These are phyloP conservation scores for Acromyrmex echinatior DNA, from an alignment of 1,140 invertebrate genomes.

Conservation along the genomic window DNA sequence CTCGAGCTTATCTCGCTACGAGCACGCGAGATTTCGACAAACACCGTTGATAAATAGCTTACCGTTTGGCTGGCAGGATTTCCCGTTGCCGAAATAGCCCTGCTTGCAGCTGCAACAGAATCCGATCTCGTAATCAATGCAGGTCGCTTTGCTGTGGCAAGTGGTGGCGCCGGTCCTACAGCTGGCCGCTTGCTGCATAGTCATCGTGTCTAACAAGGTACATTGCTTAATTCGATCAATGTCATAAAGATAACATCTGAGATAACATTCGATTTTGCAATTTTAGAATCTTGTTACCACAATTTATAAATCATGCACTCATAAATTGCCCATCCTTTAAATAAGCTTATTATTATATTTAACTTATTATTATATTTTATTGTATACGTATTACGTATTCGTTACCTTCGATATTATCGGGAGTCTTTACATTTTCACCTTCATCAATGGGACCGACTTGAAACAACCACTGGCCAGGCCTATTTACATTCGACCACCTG, in stretches of 20 bases:
- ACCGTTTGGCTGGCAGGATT: constrained; percentile 94
- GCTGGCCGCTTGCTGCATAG: constrained; percentile 80
- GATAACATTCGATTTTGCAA: not conserved
- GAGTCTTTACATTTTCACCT: constrained; percentile 89
- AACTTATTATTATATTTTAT: not conserved
- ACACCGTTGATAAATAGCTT: constrained; percentile 71
- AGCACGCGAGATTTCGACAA: constrained; percentile 22
- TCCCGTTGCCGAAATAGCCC: constrained; percentile 96
- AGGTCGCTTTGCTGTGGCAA: constrained; percentile 94
- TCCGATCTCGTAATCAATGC: constrained; percentile 93
- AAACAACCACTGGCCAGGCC: constrained; percentile 94
- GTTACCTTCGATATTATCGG: constrained; percentile 88
- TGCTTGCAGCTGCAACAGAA: constrained; percentile 95
- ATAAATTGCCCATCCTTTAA: too few species aligned
- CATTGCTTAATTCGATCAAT: constrained; percentile 35
- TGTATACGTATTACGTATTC: not conserved
- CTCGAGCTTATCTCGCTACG: constrained; percentile 32
- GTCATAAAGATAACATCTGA: constrained; percentile 6
- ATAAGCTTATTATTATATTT: not conserved
- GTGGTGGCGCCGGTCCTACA: constrained; percentile 88
- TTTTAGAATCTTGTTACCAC: not conserved
- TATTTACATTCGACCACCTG: constrained; percentile 94
- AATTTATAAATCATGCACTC: not conserved
- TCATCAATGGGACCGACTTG: constrained; percentile 90
- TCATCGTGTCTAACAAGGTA: constrained; percentile 65